A percentile compares a stretch with the other conserved stretches of the same genome.
Evolutionary conservation across 2,888 invertebrate species (phyloP).

Genomic region (Eupeodes luniger): DNA sequence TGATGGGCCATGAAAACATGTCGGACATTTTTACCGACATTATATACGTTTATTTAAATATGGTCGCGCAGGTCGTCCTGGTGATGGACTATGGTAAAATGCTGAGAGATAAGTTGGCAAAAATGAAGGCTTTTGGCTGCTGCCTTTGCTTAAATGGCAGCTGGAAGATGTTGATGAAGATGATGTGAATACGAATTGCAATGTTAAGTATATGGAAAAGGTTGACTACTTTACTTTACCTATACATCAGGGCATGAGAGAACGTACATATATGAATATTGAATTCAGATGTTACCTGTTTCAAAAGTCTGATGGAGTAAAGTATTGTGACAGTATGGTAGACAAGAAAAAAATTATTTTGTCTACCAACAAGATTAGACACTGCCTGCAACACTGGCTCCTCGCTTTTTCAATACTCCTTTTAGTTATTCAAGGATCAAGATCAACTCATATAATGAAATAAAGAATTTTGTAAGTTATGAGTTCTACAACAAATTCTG

Average conservation of each 20-base stretch:
- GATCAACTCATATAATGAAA: too few relatives aligned
- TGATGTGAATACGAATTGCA: slow-evolving; percentile 62
- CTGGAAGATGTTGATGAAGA: slow-evolving; percentile 61
- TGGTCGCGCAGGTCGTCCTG: not conserved
- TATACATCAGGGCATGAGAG: not conserved
- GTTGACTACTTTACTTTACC: not conserved
- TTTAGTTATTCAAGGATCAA: too few relatives aligned
- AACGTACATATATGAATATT: not conserved
- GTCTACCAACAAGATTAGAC: too few relatives aligned
- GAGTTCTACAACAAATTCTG: too few relatives aligned
- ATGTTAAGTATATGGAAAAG: slow-evolving; percentile 40
- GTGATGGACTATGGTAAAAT: not conserved
- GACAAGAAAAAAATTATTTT: not conserved
- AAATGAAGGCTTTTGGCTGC: slow-evolving; percentile 26
- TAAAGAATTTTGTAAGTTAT: too few relatives aligned
- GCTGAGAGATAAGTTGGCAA: slow-evolving; percentile 48
- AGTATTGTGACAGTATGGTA: slow-evolving; percentile 7
- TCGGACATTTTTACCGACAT: slow-evolving; percentile 49
- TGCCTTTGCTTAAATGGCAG: slow-evolving; percentile 22
- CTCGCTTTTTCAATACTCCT: too few relatives aligned
- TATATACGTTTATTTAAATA: slow-evolving; percentile 19
- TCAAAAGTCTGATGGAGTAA: too few relatives aligned
- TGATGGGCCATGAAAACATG: slow-evolving; percentile 42
- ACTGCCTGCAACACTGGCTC: too few relatives aligned
- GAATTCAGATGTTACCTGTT: not conserved